Conservation (phyloP, 2,113 vertebrate species). For the Cisticola juncidis region DNA sequence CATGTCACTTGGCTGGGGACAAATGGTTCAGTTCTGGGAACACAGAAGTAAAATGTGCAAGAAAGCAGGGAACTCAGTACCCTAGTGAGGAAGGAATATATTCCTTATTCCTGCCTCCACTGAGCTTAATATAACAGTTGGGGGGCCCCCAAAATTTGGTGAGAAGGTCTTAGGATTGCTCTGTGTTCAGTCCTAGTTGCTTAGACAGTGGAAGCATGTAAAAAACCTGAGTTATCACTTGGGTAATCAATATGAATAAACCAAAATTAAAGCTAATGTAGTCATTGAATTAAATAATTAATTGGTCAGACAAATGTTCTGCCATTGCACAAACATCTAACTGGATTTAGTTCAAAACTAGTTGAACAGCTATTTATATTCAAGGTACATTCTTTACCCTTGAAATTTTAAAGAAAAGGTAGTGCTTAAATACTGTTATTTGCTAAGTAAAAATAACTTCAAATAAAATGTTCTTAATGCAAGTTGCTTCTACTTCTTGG, state of each 20-base stretch:
- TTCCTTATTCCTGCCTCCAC: not conserved
- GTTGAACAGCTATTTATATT: not conserved
- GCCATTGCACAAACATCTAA: not conserved
- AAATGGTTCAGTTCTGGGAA: not conserved
- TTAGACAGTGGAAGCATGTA: not conserved
- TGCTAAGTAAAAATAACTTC: not conserved
- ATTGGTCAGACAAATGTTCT: not conserved
- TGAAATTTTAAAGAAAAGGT: not conserved
- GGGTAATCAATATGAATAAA: not conserved
- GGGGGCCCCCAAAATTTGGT: fast-evolving
- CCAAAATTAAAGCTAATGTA: not conserved
- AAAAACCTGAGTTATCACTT: not conserved
- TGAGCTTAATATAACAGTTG: not conserved
- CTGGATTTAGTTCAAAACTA: not conserved
- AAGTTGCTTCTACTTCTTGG: not conserved
- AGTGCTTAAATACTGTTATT: not conserved
- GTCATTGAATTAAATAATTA: not conserved
- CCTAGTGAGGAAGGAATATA: not conserved
- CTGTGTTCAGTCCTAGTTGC: not conserved
- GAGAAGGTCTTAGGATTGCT: not conserved
- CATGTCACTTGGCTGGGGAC: not conserved
- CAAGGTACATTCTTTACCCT: not conserved
- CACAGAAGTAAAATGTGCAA: not conserved
- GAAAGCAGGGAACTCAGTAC: not conserved
- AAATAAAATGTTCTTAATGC: not conserved